phyloP scores from a whole-genome alignment of 2,888 invertebrate species.

The Stenodema calcarata region DNA sequence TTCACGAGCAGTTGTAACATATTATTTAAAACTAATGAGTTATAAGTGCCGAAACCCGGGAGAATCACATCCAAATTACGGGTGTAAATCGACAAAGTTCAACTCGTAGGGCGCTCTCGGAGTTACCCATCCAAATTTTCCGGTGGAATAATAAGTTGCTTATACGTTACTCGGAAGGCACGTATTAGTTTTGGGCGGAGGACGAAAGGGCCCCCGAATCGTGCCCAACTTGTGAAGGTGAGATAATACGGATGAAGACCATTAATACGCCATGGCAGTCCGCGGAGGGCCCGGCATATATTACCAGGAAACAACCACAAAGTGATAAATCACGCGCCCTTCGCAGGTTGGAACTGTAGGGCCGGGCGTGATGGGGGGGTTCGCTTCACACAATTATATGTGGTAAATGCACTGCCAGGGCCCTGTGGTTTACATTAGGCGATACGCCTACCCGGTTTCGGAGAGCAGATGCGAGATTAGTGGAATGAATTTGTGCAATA shows the following conservation, averaged over 20 bases:
- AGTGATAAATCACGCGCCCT: conserved; percentile 27
- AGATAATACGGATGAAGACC: conserved; percentile 46
- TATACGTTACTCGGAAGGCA: neutral
- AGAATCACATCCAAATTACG: neutral
- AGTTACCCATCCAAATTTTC: neutral
- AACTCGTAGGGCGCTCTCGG: neutral
- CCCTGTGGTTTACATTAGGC: conserved; percentile 43
- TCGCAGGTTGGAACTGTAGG: conserved; percentile 22
- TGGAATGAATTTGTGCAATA: conserved; percentile 26
- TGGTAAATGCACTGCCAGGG: conserved; percentile 37
- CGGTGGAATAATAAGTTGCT: neutral
- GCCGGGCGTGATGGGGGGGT: neutral
- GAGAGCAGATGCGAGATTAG: conserved; percentile 32
- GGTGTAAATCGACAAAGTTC: neutral
- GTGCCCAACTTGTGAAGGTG: conserved; percentile 27
- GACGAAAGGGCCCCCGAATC: neutral
- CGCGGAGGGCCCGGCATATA: conserved; percentile 21
- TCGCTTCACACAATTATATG: conserved; percentile 30
- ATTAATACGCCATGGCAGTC: conserved; percentile 36
- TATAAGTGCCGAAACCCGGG: neutral
- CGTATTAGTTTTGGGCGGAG: conserved; percentile 40
- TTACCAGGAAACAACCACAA: conserved; percentile 40
- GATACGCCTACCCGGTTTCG: conserved; percentile 22
- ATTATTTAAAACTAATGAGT: neutral
- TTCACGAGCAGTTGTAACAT: neutral